Evolutionary conservation across 2,797 vertebrate genomes (phyloP).

Genomic region (Aselliscus stoliczkanus): DNA sequence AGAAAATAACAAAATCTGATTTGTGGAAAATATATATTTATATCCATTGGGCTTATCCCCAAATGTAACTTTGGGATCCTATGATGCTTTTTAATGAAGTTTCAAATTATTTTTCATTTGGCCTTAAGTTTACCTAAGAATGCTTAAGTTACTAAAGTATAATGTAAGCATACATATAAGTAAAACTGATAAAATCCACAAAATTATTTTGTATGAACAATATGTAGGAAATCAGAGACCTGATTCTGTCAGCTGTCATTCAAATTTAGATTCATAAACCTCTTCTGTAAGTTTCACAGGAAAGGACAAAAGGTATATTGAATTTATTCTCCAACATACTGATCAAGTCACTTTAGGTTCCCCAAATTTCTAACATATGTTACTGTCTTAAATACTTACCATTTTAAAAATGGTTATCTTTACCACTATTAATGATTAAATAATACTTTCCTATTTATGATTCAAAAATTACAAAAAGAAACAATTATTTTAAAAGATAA

Average conservation of each 20-base stretch:
- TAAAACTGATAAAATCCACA: background rate
- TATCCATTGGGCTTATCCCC: background rate
- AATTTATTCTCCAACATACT: background rate
- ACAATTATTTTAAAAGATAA: slow-evolving; percentile 39
- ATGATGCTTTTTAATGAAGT: background rate
- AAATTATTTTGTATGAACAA: background rate
- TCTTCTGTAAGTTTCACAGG: background rate
- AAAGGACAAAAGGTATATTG: background rate
- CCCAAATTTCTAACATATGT: background rate
- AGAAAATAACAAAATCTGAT: background rate
- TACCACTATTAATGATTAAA: slow-evolving; percentile 11
- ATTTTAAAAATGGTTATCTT: background rate
- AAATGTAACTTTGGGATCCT: background rate
- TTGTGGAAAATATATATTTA: background rate
- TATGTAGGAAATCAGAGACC: background rate
- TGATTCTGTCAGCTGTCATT: background rate
- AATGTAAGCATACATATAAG: background rate
- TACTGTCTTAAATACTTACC: background rate
- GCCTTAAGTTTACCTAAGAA: background rate
- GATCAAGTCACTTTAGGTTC: background rate
- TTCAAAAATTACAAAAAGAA: background rate
- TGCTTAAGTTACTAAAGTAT: background rate
- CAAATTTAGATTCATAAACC: background rate
- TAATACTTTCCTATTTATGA: background rate
- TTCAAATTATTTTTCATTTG: slow-evolving; percentile 20